Base-by-base conservation (phyloP, 2,113 vertebrate species). In the Spheniscus mendiculus region DNA sequence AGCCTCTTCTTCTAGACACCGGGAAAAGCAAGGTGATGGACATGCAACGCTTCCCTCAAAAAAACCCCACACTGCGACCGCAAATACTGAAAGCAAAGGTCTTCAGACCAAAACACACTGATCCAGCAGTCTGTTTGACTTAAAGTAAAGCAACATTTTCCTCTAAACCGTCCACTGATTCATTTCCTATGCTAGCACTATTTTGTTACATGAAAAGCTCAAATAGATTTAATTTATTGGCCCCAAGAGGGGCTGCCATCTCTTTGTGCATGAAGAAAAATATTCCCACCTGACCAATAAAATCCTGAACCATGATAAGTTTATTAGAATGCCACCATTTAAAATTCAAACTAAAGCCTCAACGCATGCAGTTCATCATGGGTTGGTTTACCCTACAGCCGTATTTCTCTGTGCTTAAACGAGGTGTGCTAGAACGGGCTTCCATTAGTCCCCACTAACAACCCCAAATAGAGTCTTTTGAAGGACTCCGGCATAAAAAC, bases 371-470 rank as follows among this genome's bases (percentile, higher is more conserved):
- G 87, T 97, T 91, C 85, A 89, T 97, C 96, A 95, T 19, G 55
- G 72, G n/a, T 63, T 85, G 72, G 61, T 91, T 97, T 96, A 94
- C 55, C 92, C 40, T 91, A 88, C 67, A 23, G 83, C 82, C 83
- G 21, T 90, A 62, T 67, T 53, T 91, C 83, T 91, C 86, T 79
- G 47, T 50, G 88, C 81, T 94, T 96, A 96, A 97, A 97, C 23
- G 69, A 81, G 89, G 83, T 66, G 53, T 65, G 87, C 93, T 62
- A 66, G 85, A 88, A 97, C 91, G 91, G 56, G 34, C 36, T 87
- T 94, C 95, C 77, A 90, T 96, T 95, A 96, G 95, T 97, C 76
- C 93, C 83, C 14, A 18, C 56, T 83, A 94, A 97, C 83, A 97
- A 58, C 12, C 12, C 84, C 83, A 89, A 90, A 36, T 15, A 90